Conservation (phyloP, 2,888 invertebrate genomes). For the Seira ritae region DNA sequence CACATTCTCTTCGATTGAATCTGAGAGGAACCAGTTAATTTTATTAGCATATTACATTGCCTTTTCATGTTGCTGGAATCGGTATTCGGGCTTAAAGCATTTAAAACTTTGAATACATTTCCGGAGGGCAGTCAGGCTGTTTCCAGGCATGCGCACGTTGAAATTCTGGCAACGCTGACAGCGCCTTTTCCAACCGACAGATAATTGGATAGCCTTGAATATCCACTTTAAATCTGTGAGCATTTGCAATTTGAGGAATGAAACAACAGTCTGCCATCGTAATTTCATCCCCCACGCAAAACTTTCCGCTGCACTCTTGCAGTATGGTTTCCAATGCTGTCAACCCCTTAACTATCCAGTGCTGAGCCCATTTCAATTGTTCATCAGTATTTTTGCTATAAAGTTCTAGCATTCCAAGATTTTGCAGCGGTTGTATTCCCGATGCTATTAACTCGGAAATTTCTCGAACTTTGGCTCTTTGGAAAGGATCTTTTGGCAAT, state of each 20-base stretch:
- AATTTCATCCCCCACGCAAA: conserved; percentile 94
- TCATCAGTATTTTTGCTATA: conserved; percentile 80
- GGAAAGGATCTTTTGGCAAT: conserved; percentile 91
- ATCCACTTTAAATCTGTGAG: conserved; percentile 96
- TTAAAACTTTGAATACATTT: not conserved
- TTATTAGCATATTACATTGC: no score
- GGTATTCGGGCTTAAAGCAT: not conserved
- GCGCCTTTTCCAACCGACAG: conserved; percentile 88
- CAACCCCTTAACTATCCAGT: conserved; percentile 94
- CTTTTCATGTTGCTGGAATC: no score
- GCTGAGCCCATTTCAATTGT: conserved; percentile 95
- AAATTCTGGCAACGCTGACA: conserved; percentile 93
- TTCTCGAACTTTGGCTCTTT: conserved; percentile 86
- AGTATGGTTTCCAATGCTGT: conserved; percentile 91
- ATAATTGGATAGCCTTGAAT: conserved; percentile 93
- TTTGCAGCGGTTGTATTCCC: conserved; percentile 97
- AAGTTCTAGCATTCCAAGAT: conserved; percentile 88
- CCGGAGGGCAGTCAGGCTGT: conserved; percentile 92
- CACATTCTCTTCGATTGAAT: no score
- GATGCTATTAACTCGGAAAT: conserved; percentile 94
- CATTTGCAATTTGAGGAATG: conserved; percentile 97
- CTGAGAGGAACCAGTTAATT: no score
- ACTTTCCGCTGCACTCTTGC: conserved; percentile 90
- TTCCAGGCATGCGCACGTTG: conserved; percentile 92
- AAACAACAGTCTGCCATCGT: conserved; percentile 96